Conservation (phyloP, 2,888 invertebrate genomes). For the Campoplex nolae region DNA sequence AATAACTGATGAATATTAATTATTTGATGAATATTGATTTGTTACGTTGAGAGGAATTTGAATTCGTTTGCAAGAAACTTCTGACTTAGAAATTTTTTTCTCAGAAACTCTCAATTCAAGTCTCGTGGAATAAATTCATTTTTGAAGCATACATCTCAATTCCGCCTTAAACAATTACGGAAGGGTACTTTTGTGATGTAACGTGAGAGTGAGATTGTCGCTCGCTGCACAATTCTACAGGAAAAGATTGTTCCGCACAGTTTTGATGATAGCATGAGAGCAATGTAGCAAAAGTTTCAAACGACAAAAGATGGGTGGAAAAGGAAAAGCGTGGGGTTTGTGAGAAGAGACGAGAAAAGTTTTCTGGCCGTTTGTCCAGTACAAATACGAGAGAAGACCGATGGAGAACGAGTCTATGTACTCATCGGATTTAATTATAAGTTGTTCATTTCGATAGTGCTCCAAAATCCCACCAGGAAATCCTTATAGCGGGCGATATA, state of each 20-base stretch:
- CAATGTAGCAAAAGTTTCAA: slow-evolving; percentile 36
- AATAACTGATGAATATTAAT: neutral
- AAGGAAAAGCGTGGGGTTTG: neutral
- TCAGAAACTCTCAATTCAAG: neutral
- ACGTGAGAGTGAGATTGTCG: neutral
- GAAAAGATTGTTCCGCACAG: slow-evolving; percentile 8
- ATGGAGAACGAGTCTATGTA: slow-evolving; percentile 18
- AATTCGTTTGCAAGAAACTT: neutral
- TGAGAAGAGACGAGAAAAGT: slow-evolving; percentile 25
- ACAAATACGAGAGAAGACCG: slow-evolving; percentile 45
- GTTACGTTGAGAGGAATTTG: neutral
- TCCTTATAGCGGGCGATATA: neutral
- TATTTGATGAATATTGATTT: neutral
- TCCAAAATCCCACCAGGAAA: neutral
- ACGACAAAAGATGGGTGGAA: slow-evolving; percentile 8
- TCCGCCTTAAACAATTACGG: neutral
- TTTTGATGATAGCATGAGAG: slow-evolving; percentile 2
- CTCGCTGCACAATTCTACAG: neutral
- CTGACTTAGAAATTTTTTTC: neutral
- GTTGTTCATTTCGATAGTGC: slow-evolving; percentile 55
- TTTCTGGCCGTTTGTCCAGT: slow-evolving; percentile 49
- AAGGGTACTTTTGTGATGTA: neutral
- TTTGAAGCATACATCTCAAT: neutral
- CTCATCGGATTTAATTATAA: slow-evolving; percentile 59
- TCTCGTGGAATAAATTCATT: neutral